These are phyloP conservation scores for Mya arenaria DNA, from an alignment of 1,140 invertebrate species.

Conservation along the genomic window DNA sequence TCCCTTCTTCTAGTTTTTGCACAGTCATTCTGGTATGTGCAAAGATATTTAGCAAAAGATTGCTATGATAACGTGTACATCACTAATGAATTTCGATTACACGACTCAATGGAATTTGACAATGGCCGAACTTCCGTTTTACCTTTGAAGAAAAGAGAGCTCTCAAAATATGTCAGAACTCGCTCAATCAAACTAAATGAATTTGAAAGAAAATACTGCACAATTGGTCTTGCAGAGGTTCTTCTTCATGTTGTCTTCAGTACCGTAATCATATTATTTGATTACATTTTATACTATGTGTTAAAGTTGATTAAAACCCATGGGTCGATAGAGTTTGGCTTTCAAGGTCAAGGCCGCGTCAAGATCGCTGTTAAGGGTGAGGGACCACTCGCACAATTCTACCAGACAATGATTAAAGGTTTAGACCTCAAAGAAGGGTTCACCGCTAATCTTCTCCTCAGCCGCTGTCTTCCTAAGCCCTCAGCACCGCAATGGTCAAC, in stretches of 20 bases:
- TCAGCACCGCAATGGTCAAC: not conserved
- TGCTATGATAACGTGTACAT: conserved; percentile 57
- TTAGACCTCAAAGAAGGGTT: conserved; percentile 5
- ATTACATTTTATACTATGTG: conserved; percentile 60
- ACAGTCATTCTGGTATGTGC: conserved; percentile 48
- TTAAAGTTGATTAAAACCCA: conserved; percentile 52
- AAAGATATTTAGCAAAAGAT: conserved; percentile 49
- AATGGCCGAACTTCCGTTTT: conserved; percentile 12
- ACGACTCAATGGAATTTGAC: conserved; percentile 20
- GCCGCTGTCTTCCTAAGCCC: conserved; percentile 44
- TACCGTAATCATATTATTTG: conserved; percentile 51
- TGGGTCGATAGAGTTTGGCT: conserved; percentile 52
- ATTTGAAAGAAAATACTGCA: conserved; percentile 4
- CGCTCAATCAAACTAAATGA: conserved; percentile 13
- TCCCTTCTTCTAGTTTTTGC: conserved; percentile 36
- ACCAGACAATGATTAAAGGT: conserved; percentile 39
- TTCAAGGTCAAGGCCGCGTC: conserved; percentile 27
- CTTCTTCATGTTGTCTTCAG: conserved; percentile 48
- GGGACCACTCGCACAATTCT: conserved; percentile 51
- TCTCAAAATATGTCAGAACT: conserved; percentile 28
- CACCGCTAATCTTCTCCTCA: not conserved
- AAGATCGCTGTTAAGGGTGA: conserved; percentile 47
- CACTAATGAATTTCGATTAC: conserved; percentile 28
- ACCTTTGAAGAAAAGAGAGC: conserved; percentile 51
- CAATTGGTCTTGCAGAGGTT: conserved; percentile 47